Evolutionary conservation across 2,113 vertebrate species (phyloP), one percentile per base, ranked within the genome.

Genomic region (Pygoscelis adeliae): DNA sequence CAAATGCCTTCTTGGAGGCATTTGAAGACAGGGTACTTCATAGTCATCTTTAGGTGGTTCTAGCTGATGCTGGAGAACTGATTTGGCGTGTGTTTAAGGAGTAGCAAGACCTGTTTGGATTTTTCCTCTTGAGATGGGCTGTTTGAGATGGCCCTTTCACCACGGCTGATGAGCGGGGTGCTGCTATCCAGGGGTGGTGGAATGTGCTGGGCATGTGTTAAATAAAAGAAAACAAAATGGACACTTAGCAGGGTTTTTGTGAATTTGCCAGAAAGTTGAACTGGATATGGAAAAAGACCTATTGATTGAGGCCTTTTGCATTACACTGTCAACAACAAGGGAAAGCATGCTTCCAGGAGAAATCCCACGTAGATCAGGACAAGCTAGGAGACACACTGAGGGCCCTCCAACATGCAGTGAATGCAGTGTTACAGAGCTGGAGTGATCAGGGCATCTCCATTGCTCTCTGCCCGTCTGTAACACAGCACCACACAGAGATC

Each of bases 151-250:
- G 9, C 13, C 20, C 21, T 55, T 81, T 29, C 15, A 6, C 38
- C 22, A 4, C 0, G 0, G 53, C 17, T 20, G 5, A 13, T 53
- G 30, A 38, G 69, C 0, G 0, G 6, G 40, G 15, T 44, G n/a
- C 49, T 61, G 44, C 49, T 73, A 2, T n/a, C 30, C 50, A 42
- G 9, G 38, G 15, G 20, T 1, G 4, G 17, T 17, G 14, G 53
- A 65, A 21, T 17, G 13, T 38, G 42, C 4, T 1, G 32, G 73
- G 11, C 11, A 30, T 0, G 0, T 23, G 42, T 53, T 63, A 84
- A 46, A 53, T 30, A 36, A 53, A 59, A 59, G 7, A 34, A 71
- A 84, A 55, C 1, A 0, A 42, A 73, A 62, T 12, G 5, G 16
- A 18, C 26, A 9, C 11, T 72, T 19, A 8, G 13, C 23, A 79